phyloP scores from a whole-genome alignment of 2,113 vertebrate species.

The Toxotes chatareus region DNA sequence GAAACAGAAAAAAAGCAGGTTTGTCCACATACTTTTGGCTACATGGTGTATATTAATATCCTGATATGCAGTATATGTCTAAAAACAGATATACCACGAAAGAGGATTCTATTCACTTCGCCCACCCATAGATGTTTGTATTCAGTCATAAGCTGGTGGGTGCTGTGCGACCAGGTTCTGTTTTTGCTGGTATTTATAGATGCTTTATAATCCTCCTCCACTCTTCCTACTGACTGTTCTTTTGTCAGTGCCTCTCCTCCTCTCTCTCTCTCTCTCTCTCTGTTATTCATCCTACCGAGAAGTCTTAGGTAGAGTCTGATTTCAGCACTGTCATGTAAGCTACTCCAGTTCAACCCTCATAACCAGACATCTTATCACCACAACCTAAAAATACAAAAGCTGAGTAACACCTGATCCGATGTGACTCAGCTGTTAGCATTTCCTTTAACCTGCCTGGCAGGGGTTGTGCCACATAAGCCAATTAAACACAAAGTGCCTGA shows the following conservation, averaged over 20 bases:
- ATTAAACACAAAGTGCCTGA: not conserved
- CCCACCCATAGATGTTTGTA: conserved; percentile 25
- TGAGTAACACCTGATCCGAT: conserved; percentile 17
- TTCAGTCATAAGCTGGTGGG: conserved; percentile 47
- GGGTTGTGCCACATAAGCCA: not conserved
- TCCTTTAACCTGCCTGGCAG: not conserved
- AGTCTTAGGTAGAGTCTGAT: conserved; percentile 53
- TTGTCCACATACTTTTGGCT: not conserved
- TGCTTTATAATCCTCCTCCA: conserved; percentile 63
- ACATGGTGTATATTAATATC: not conserved
- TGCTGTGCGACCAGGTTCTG: conserved; percentile 47
- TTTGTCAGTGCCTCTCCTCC: conserved; percentile 39
- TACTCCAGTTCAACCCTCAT: not conserved
- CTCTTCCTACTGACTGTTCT: conserved; percentile 41
- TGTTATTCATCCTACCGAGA: conserved; percentile 37
- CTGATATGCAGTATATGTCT: not conserved
- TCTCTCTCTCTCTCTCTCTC: conserved; percentile 20
- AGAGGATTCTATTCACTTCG: not conserved
- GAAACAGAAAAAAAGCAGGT: not conserved
- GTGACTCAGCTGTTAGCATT: not conserved
- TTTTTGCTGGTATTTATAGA: conserved; percentile 70
- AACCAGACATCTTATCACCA: conserved; percentile 21
- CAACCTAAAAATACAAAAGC: conserved; percentile 17
- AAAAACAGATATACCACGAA: not conserved
- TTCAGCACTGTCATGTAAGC: conserved; percentile 49